phyloP scores from a whole-genome alignment of 1,140 invertebrate genomes.

The Medauroidea extradentata region DNA sequence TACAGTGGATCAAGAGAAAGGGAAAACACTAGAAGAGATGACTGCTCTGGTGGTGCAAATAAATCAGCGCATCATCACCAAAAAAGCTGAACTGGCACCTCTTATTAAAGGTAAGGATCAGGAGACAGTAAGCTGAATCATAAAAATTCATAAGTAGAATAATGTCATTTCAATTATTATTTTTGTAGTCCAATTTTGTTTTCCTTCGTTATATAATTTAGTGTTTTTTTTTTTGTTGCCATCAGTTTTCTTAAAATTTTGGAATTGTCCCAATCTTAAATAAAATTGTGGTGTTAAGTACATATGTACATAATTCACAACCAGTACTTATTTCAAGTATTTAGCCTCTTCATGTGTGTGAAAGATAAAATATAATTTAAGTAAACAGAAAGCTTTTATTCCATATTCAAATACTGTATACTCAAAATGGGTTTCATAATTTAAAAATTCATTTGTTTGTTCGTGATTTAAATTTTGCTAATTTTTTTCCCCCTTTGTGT shows the following conservation, averaged over 20 bases:
- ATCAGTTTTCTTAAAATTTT: background rate
- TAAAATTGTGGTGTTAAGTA: no score
- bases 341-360: no score
- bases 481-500: no score
- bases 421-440: no score
- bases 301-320: no score
- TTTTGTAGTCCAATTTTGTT: background rate
- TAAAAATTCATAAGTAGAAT: background rate
- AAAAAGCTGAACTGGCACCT: constrained; percentile 56
- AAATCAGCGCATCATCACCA: constrained; percentile 49
- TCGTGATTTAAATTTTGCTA: no score
- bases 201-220: background rate
- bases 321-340: no score
- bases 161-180: background rate
- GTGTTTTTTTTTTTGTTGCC: background rate
- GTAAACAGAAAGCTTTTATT: no score
- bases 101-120: constrained; percentile 55
- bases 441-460: no score
- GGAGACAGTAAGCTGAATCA: background rate
- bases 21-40: constrained; percentile 54
- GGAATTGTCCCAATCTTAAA: no score
- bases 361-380: no score
- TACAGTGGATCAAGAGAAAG: constrained; percentile 52
- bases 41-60: constrained; percentile 52
- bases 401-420: no score